Base-by-base conservation (phyloP, 2,888 invertebrate species). In the Dendrolimus pini region DNA sequence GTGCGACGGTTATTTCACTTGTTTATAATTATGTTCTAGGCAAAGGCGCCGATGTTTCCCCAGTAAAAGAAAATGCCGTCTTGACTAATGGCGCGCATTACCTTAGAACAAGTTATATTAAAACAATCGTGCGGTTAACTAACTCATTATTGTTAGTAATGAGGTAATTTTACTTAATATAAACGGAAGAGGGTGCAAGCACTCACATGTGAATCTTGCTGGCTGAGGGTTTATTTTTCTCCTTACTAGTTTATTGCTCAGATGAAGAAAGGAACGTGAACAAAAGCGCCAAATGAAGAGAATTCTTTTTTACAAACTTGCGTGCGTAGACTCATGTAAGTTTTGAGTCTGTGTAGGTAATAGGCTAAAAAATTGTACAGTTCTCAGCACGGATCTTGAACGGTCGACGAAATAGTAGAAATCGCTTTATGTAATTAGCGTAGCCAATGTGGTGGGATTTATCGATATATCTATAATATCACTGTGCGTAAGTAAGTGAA, bases 101-200 rank as follows among this genome's bases (percentile, higher is more conserved):
- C 60, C 61, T 55, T 59, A 54, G 59, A 65, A 62, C 64, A 58
- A 56, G 65, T 55, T 69, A 72, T 71, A 71, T 74, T 71, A 74
- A 74, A 73, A 74, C 78, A 72, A 72, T 74, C 65, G 67, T 62
- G 66, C 62, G 65, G 74, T 65, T 75, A 75, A 76, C 72, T 70
- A 76, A 66, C 75, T 73, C 76, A 77, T 77, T 77, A 77, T 66
- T 60, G 70, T 67, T 61, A 54, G 62, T 77, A 78, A 79, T 62
- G 74, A 76, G 64, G 69, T 71, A 56, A 78, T 78, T 73, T 63
- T 68, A 74, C 72, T 74, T 78, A 72, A 76, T 77, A 74, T 67
- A 70, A 62, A 59, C 60, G 54, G 54, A 12, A 56, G 47, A 54
- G 58, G 59, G 60, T 47, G 47, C 6, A 12, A 47, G 9, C 6